These are phyloP conservation scores for Agrochola litura DNA, from an alignment of 2,888 invertebrate species.

Conservation along the genomic window DNA sequence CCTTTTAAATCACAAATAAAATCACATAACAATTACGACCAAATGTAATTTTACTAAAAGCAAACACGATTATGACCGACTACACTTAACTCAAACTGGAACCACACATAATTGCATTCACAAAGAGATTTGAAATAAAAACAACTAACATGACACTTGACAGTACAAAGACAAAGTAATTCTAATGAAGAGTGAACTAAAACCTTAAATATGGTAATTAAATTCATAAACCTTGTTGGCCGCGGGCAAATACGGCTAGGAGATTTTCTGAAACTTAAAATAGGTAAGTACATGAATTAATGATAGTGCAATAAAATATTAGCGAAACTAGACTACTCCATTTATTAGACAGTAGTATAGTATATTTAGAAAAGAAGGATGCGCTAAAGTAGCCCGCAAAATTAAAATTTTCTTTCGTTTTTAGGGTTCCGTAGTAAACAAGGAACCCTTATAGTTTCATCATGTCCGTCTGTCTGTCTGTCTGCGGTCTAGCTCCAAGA, in stretches of 20 bases:
- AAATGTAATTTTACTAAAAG: constrained; percentile 37
- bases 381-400: no score
- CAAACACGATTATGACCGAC: constrained; percentile 4
- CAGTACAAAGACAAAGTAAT: constrained; percentile 6
- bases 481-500: no score
- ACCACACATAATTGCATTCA: constrained; percentile 1
- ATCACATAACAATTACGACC: constrained; percentile 1
- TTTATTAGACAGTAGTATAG: no score
- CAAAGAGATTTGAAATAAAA: constrained; percentile 33
- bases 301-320: neutral
- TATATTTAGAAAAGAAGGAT: no score
- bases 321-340: no score
- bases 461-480: no score
- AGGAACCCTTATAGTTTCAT: no score
- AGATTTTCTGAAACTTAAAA: neutral
- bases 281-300: neutral
- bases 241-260: neutral
- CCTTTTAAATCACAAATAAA: neutral
- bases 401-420: no score
- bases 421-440: no score
- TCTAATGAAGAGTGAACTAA: constrained; percentile 14
- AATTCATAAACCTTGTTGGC: neutral
- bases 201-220: constrained; percentile 25
- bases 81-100: constrained; percentile 3
- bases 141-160: constrained; percentile 10